These are phyloP conservation scores for Cromileptes altivelis DNA, from an alignment of 2,113 vertebrate species.

Conservation along the genomic window DNA sequence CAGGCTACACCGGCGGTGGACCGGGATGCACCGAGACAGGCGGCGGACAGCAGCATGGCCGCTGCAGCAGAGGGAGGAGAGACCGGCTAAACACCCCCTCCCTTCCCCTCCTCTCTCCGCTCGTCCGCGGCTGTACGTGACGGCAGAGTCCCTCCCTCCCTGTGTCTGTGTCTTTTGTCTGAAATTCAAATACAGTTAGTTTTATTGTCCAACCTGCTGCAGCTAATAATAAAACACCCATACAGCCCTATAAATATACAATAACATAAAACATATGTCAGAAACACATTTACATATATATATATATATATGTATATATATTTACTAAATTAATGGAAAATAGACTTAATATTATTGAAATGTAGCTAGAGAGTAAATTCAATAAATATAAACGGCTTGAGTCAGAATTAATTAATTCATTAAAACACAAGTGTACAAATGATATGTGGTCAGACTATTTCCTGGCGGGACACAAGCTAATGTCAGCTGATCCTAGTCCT, in stretches of 20 bases:
- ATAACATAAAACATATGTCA: no score
- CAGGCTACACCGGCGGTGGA: slow-evolving; percentile 43
- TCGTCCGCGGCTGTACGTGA: slow-evolving; percentile 55
- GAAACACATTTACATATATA: no score
- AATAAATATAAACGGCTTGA: no score
- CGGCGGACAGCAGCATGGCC: slow-evolving; percentile 73
- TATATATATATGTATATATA: no score
- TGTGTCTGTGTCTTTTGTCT: not conserved
- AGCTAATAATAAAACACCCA: not conserved
- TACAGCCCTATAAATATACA: not conserved
- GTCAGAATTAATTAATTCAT: no score
- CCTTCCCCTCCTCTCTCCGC: slow-evolving; percentile 13
- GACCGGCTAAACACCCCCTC: slow-evolving; percentile 48
- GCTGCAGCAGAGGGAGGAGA: slow-evolving; percentile 72
- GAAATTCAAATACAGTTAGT: slow-evolving; percentile 1
- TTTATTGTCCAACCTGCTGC: not conserved
- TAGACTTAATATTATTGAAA: no score
- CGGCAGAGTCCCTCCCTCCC: slow-evolving; percentile 35
- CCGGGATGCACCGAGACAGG: slow-evolving; percentile 53
- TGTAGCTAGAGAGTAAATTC: no score
- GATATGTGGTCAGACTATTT: no score
- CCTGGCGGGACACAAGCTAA: no score
- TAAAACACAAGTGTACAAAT: no score
- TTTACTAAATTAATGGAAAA: no score
- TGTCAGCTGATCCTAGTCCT: no score